Evolutionary conservation across 2,888 invertebrate species (phyloP).

Genomic region (Orchestes rusci): DNA sequence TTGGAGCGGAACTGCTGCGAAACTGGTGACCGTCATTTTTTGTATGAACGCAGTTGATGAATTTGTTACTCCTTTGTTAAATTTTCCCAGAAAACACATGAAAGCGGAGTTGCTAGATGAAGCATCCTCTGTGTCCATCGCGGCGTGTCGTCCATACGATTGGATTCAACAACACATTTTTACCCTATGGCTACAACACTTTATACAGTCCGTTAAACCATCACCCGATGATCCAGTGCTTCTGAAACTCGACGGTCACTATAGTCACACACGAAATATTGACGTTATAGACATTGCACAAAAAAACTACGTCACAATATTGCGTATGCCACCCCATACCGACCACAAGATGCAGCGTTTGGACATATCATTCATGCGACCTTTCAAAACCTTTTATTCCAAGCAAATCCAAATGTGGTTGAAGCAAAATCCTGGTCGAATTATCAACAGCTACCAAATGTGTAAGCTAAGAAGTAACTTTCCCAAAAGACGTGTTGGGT

Average conservation of each 20-base stretch:
- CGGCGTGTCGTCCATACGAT: background rate
- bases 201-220: constrained; percentile 2
- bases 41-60: constrained; percentile 33
- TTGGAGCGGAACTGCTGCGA: constrained; percentile 19
- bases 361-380: constrained; percentile 2
- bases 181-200: background rate
- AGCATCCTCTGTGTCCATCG: background rate
- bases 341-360: constrained; percentile 2
- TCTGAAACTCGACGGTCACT: constrained; percentile 1
- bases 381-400: background rate
- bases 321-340: background rate
- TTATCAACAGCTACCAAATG: no score
- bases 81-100: constrained; percentile 5
- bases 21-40: constrained; percentile 31
- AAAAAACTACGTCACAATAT: background rate
- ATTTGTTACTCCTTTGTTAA: constrained; percentile 32
- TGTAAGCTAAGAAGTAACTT: no score
- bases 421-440: no score
- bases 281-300: background rate
- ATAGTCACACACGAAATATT: background rate
- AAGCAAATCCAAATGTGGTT: background rate
- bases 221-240: background rate
- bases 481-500: no score
- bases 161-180: constrained; percentile 1
- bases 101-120: constrained; percentile 1